Percentiles rank a stretch among this genome's conserved stretches.
Conservation (phyloP, 1,140 invertebrate genomes). For the Triops cancriformis region DNA sequence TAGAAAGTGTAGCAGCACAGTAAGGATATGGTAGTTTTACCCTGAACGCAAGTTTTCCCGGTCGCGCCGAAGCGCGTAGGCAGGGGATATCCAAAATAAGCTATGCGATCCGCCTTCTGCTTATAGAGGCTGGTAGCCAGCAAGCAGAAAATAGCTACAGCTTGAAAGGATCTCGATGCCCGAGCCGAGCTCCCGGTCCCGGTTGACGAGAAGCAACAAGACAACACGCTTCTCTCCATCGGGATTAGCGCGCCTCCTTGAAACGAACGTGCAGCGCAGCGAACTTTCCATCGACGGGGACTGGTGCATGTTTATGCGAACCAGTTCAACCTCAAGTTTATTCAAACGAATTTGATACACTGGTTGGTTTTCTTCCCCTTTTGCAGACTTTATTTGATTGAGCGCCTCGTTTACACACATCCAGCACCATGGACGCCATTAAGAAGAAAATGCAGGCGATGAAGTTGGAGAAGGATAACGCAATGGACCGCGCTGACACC, state of each 20-base stretch:
- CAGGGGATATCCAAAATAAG: constrained; percentile 10
- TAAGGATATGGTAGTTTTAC: too few species aligned
- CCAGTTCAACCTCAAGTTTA: neutral
- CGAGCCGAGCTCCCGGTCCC: neutral
- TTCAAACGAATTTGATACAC: constrained; percentile 7
- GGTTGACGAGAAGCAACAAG: neutral
- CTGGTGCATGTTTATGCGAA: neutral
- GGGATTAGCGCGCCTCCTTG: neutral
- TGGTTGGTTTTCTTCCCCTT: constrained; percentile 18
- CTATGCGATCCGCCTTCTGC: neutral
- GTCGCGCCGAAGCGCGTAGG: neutral
- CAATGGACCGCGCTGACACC: constrained; percentile 84
- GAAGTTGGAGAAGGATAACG: constrained; percentile 99
- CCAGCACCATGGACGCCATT: constrained; percentile 85
- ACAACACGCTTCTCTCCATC: neutral
- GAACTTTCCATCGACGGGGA: too few species aligned
- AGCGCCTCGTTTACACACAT: constrained; percentile 34
- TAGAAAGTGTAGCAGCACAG: too few species aligned
- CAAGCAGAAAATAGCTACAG: constrained; percentile 9
- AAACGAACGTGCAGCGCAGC: too few species aligned
- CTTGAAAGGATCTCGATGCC: neutral
- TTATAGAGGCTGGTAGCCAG: neutral
- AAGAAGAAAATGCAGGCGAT: constrained; percentile 99
- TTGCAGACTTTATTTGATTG: constrained; percentile 29
- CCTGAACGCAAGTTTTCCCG: neutral